A percentile compares a stretch with the other conserved stretches of the same genome.
Conservation (phyloP, 2,113 vertebrate species). For the Brevimyrus niger region DNA sequence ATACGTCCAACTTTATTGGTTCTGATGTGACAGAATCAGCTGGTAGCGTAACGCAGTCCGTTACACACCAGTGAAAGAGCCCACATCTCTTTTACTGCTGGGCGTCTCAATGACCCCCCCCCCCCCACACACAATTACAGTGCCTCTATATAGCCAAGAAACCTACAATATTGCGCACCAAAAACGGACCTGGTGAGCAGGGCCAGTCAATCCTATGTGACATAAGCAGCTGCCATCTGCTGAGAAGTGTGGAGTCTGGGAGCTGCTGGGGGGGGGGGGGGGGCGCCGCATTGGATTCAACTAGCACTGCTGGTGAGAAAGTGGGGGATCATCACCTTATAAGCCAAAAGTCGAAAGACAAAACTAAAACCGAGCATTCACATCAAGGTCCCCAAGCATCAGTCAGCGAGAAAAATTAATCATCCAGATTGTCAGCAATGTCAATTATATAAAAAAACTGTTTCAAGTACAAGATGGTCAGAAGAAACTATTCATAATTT, state of each 20-base stretch:
- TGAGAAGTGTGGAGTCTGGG: no score
- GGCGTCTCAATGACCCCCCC: not conserved
- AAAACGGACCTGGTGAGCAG: not conserved
- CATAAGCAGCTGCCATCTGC: not conserved
- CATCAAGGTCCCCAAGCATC: not conserved
- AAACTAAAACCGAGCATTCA: not conserved
- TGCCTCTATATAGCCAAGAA: not conserved
- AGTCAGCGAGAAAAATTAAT: not conserved
- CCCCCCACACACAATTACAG: not conserved
- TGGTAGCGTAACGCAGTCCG: not conserved
- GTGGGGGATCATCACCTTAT: not conserved
- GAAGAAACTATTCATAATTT: not conserved
- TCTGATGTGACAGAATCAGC: not conserved
- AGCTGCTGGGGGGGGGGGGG: no score
- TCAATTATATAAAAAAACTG: not conserved
- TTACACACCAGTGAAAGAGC: not conserved
- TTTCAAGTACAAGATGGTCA: not conserved
- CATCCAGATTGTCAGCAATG: not conserved
- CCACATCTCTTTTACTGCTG: not conserved
- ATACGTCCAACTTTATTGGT: not conserved
- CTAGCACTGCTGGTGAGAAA: not conserved
- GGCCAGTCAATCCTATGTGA: not conserved
- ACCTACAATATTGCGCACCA: not conserved
- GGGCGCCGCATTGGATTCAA: not conserved
- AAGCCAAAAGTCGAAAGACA: not conserved